Base-by-base conservation (phyloP, 2,888 invertebrate species). In the Choreutis nemorana region DNA sequence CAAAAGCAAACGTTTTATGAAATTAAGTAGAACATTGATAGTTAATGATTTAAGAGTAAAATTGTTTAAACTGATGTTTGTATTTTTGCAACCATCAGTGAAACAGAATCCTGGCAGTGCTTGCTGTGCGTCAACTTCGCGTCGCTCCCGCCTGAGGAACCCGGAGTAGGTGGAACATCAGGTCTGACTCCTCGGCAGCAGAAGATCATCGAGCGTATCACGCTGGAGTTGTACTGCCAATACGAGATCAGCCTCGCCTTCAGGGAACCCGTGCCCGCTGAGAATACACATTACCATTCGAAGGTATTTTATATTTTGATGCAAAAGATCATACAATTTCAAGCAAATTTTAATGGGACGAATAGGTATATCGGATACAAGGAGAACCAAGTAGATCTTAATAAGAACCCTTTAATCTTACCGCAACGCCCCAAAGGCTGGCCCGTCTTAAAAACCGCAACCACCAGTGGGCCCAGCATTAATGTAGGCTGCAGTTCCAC, bases 41-140 rank as follows among this genome's bases (percentile, higher is more conserved):
- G n/a, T n/a, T n/a, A n/a, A n/a, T n/a, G n/a, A n/a, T n/a, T n/a
- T n/a, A n/a, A n/a, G n/a, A n/a, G n/a, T n/a, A n/a, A n/a, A n/a
- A n/a, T n/a, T n/a, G n/a, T n/a, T n/a, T n/a, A n/a, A n/a, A n/a
- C n/a, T n/a, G n/a, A n/a, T n/a, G n/a, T n/a, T n/a, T n/a, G n/a
- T n/a, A n/a, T n/a, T n/a, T n/a, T n/a, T n/a, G n/a, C n/a, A n/a
- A n/a, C n/a, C n/a, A n/a, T n/a, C 66, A 88, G 88, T 45, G 94
- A 91, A 68, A 87, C 85, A 45, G 94, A 94, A 66, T 90, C 90
- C 30, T 96, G 95, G 94, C 92, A 92, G 60, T 95, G 95, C 68
- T 83, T 93, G 55, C 78, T 95, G 47, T 95, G 96, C 79, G 89
- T 88, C 44, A 90, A 91, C 72, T 87, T 92, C 52, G 83, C 87